Percentiles rank a stretch among this genome's conserved stretches.
These are phyloP conservation scores for Pangasius larnaudii DNA, from an alignment of 2,797 vertebrate genomes.

Conservation along the genomic window DNA sequence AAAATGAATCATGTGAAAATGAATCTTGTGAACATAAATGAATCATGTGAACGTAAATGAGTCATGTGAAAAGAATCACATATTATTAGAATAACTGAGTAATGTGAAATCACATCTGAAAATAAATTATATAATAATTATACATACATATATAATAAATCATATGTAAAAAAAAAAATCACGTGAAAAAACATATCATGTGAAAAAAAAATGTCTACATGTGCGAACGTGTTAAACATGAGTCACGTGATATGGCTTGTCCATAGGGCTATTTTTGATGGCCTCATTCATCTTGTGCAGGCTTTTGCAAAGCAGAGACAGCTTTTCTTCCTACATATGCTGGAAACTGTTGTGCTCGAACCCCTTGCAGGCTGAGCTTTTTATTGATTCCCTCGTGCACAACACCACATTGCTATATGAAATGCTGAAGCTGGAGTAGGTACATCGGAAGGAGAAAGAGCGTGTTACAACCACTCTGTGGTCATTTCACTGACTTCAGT, in stretches of 20 bases:
- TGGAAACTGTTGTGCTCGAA: neutral
- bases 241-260: neutral
- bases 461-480: neutral
- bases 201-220: neutral
- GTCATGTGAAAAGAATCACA: neutral
- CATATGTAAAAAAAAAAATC: neutral
- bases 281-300: neutral
- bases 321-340: neutral
- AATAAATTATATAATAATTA: neutral
- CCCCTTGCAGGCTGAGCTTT: neutral
- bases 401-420: neutral
- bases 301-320: neutral
- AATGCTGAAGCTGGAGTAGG: neutral
- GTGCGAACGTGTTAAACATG: neutral
- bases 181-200: neutral
- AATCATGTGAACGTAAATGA: neutral
- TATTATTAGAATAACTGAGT: neutral
- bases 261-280: neutral
- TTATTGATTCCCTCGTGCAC: neutral
- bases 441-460: neutral
- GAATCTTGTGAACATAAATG: neutral
- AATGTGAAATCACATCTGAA: neutral
- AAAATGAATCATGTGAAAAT: neutral
- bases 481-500: slow-evolving; percentile 21
- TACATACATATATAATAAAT: no score